Evolutionary conservation across 2,113 vertebrate species (phyloP).

Genomic region (Hippoglossus stenolepis): DNA sequence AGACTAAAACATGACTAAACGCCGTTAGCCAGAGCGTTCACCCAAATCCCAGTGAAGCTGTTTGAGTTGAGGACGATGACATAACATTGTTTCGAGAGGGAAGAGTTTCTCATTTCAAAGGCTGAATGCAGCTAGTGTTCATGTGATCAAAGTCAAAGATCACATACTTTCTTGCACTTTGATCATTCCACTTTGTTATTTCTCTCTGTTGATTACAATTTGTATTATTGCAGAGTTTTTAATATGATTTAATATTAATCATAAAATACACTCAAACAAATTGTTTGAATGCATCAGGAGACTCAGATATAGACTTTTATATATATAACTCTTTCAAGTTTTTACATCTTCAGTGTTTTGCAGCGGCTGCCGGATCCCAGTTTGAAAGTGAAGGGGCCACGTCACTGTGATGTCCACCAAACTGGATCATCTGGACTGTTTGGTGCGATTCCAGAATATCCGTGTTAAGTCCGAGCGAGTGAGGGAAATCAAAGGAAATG

Average conservation of each 20-base stretch:
- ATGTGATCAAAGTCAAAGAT: too few relatives aligned
- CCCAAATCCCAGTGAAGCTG: conserved; percentile 14
- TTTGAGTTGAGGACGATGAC: conserved; percentile 13
- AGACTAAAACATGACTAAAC: too few relatives aligned
- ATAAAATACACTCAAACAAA: too few relatives aligned
- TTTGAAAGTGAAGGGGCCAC: conserved; percentile 16
- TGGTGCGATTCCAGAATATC: conserved; percentile 49
- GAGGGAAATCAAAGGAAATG: conserved; percentile 69
- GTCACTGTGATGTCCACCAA: conserved; percentile 32
- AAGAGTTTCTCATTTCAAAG: conserved; percentile 6
- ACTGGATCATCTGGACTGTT: conserved; percentile 38
- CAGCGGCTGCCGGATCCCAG: neutral
- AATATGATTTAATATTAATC: too few relatives aligned
- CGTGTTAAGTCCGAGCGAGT: conserved; percentile 53
- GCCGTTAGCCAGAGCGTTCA: conserved; percentile 5
- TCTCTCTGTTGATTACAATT: neutral
- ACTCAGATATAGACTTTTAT: too few relatives aligned
- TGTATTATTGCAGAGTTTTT: neutral
- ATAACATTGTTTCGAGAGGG: conserved; percentile 32
- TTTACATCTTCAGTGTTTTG: neutral
- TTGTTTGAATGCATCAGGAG: too few relatives aligned
- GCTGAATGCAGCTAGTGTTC: too few relatives aligned
- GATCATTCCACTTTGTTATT: too few relatives aligned
- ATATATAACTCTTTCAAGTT: neutral
- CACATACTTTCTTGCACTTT: too few relatives aligned